These are phyloP conservation scores for Sebastes hubbsi DNA, from an alignment of 2,797 vertebrate genomes.

Conservation along the genomic window DNA sequence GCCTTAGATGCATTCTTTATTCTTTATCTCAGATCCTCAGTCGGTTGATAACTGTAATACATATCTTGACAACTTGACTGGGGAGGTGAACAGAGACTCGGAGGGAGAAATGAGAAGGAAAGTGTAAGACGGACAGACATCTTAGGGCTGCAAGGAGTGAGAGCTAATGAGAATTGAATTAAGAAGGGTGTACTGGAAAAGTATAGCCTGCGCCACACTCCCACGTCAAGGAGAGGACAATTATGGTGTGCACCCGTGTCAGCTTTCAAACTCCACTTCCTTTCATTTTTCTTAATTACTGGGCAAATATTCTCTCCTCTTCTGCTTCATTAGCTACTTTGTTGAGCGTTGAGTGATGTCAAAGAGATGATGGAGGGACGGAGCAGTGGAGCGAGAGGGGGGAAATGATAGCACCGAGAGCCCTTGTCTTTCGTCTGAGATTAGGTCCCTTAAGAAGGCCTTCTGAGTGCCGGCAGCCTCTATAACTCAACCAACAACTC, in stretches of 20 bases:
- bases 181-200: constrained; percentile 45
- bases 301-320: constrained; percentile 76
- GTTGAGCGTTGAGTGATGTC: constrained; percentile 82
- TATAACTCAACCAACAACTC: constrained; percentile 66
- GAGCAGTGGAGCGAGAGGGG: constrained; percentile 59
- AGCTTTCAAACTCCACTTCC: constrained; percentile 76
- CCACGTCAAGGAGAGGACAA: constrained; percentile 76
- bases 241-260: constrained; percentile 73
- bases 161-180: constrained; percentile 55
- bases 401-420: constrained; percentile 62
- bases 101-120: neutral
- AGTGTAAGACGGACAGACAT: constrained; percentile 5
- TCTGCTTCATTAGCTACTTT: constrained; percentile 85
- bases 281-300: constrained; percentile 87
- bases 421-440: constrained; percentile 64
- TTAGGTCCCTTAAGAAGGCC: constrained; percentile 64
- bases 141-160: constrained; percentile 20
- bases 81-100: constrained; percentile 1
- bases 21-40: neutral
- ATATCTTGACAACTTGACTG: constrained; percentile 21
- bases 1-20: neutral
- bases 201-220: constrained; percentile 42
- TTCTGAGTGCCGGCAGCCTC: constrained; percentile 53
- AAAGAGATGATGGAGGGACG: constrained; percentile 81
- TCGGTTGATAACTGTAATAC: constrained; percentile 20